A percentile compares a stretch with the other conserved stretches of the same genome.
Evolutionary conservation across 1,140 invertebrate species (phyloP).

Genomic region (Callitettix versicolor): DNA sequence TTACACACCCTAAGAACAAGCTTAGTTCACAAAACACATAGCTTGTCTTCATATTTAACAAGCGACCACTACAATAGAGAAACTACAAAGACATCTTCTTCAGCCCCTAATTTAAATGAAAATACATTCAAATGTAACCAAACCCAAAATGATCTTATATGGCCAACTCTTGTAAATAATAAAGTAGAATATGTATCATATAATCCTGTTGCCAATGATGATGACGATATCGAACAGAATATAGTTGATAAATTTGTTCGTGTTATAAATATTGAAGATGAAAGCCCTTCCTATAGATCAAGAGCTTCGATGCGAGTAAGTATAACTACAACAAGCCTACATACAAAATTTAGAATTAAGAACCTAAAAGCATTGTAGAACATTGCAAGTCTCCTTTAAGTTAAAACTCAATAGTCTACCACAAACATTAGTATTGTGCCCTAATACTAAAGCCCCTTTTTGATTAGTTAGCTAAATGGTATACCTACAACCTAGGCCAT

Average conservation of each 20-base stretch:
- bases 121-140: slow-evolving; percentile 19
- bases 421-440: too few species aligned
- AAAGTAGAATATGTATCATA: slow-evolving; percentile 35
- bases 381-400: too few species aligned
- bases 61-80: slow-evolving; percentile 26
- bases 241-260: slow-evolving; percentile 55
- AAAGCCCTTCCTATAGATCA: slow-evolving; percentile 13
- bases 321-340: too few species aligned
- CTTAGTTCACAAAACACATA: slow-evolving; percentile 30
- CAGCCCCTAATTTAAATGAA: slow-evolving; percentile 31
- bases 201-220: slow-evolving; percentile 22
- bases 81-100: slow-evolving; percentile 22
- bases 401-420: too few species aligned
- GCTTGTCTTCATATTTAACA: slow-evolving; percentile 29
- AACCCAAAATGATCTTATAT: slow-evolving; percentile 28
- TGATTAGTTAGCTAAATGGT: too few species aligned
- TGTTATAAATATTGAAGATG: slow-evolving; percentile 40
- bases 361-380: too few species aligned
- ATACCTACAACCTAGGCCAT: too few species aligned
- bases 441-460: too few species aligned
- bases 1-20: slow-evolving; percentile 30
- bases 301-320: slow-evolving; percentile 17
- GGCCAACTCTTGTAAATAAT: slow-evolving; percentile 34
- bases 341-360: too few species aligned
- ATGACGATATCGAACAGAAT: slow-evolving; percentile 38